phyloP scores from a whole-genome alignment of 2,888 invertebrate species.

The Drosophila nigritarsus region DNA sequence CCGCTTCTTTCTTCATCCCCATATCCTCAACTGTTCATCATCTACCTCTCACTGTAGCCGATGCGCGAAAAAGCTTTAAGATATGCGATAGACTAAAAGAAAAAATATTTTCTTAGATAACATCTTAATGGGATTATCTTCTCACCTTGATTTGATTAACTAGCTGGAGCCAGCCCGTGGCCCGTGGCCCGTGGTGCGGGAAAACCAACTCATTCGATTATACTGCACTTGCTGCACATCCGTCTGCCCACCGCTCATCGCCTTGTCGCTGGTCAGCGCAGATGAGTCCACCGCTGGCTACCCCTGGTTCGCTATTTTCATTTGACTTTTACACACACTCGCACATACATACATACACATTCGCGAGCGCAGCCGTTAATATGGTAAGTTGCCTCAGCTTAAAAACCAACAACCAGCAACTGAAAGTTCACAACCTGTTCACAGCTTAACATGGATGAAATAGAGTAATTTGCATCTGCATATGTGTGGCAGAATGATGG shows the following conservation, averaged over 20 bases:
- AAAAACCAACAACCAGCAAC: slow-evolving; percentile 58
- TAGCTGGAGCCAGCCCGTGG: slow-evolving; percentile 2
- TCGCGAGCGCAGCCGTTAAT: slow-evolving; percentile 51
- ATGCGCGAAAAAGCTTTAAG: background rate
- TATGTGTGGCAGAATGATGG: background rate
- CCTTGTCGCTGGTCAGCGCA: background rate
- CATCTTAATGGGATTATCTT: slow-evolving; percentile 36
- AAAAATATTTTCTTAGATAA: background rate
- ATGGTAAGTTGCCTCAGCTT: slow-evolving; percentile 64
- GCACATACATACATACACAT: slow-evolving; percentile 12
- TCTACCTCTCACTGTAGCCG: background rate
- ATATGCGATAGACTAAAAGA: slow-evolving; percentile 1
- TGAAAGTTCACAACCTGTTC: slow-evolving; percentile 23
- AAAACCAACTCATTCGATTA: slow-evolving; percentile 20
- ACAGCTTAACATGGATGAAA: slow-evolving; percentile 6
- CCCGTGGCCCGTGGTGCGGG: background rate
- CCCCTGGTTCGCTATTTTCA: slow-evolving; percentile 21
- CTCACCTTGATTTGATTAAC: slow-evolving; percentile 10
- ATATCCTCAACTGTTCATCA: background rate
- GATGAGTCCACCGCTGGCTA: slow-evolving; percentile 5
- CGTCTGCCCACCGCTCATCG: background rate
- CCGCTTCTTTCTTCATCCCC: background rate
- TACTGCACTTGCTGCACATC: background rate
- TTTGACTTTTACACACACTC: slow-evolving; percentile 3
- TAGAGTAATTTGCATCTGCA: background rate